A percentile compares a stretch with the other conserved stretches of the same genome.
Evolutionary conservation across 2,888 invertebrate species (phyloP).

Genomic region (Alloscopus bannaensis): DNA sequence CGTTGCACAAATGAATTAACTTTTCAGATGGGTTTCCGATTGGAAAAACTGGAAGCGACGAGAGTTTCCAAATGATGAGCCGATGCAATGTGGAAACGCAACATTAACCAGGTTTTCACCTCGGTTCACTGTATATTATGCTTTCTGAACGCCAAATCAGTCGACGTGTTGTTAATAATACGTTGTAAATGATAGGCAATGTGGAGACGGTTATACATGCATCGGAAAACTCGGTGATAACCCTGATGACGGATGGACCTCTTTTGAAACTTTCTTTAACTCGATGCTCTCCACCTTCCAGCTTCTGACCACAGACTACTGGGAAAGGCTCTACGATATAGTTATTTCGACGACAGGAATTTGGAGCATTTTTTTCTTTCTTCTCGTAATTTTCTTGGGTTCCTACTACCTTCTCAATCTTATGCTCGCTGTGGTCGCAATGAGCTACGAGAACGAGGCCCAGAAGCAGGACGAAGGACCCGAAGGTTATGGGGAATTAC

Average conservation of each 20-base stretch:
- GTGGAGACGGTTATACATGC: conserved; percentile 86
- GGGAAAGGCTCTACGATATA: conserved; percentile 99
- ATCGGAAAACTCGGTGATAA: conserved; percentile 91
- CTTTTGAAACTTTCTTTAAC: conserved; percentile 98
- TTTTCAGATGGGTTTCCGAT: conserved; percentile 81
- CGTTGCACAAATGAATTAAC: background rate
- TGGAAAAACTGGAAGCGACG: conserved; percentile 82
- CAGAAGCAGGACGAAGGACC: conserved; percentile 86
- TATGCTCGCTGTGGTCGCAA: conserved; percentile 97
- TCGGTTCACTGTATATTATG: background rate
- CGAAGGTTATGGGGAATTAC: no score
- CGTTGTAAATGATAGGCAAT: conserved; percentile 75
- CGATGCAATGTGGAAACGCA: conserved; percentile 90
- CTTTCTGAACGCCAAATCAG: background rate
- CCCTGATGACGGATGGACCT: conserved; percentile 97
- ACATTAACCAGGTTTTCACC: conserved; percentile 83
- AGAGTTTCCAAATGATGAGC: conserved; percentile 82
- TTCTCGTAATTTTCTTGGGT: conserved; percentile 97
- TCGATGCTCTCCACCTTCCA: conserved; percentile 98
- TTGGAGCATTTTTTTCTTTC: conserved; percentile 82
- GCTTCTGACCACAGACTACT: conserved; percentile 96
- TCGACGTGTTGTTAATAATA: background rate
- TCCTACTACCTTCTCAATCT: conserved; percentile 95
- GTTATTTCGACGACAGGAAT: conserved; percentile 76
- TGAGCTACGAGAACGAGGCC: conserved; percentile 97